phyloP scores from a whole-genome alignment of 2,888 invertebrate species.

The Lasioglossum lativentre region DNA sequence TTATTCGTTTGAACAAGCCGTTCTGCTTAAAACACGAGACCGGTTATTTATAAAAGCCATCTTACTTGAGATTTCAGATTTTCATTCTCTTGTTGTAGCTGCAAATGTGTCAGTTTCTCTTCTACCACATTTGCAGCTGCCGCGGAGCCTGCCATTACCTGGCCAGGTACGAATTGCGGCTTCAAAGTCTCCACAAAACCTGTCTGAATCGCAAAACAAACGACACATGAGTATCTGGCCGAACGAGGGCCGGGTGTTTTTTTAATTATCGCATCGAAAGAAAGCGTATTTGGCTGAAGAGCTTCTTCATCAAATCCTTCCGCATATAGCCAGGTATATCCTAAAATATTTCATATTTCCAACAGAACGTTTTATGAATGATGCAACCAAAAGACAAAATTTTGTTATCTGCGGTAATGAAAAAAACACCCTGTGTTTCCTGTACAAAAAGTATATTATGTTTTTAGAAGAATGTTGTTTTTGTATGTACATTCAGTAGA shows the following conservation, averaged over 20 bases:
- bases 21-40: background rate
- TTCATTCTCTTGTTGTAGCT: slow-evolving; percentile 89
- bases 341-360: slow-evolving; percentile 27
- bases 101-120: slow-evolving; percentile 89
- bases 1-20: background rate
- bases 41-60: background rate
- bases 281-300: slow-evolving; percentile 38
- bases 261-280: slow-evolving; percentile 69
- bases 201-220: slow-evolving; percentile 86
- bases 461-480: slow-evolving; percentile 64
- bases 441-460: slow-evolving; percentile 56
- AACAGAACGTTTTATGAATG: slow-evolving; percentile 50
- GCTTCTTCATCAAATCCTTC: slow-evolving; percentile 40
- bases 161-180: slow-evolving; percentile 95
- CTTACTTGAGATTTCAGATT: slow-evolving; percentile 82
- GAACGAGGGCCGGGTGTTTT: slow-evolving; percentile 60
- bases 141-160: slow-evolving; percentile 89
- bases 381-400: slow-evolving; percentile 56
- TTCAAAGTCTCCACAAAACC: slow-evolving; percentile 96
- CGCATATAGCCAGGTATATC: slow-evolving; percentile 35
- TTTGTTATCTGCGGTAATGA: slow-evolving; percentile 65
- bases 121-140: slow-evolving; percentile 85
- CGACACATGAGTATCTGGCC: slow-evolving; percentile 49
- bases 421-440: slow-evolving; percentile 72
- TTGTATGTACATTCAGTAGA: slow-evolving; percentile 70